Conservation (phyloP, 2,797 vertebrate species). For the Periophthalmus magnuspinnatus region DNA sequence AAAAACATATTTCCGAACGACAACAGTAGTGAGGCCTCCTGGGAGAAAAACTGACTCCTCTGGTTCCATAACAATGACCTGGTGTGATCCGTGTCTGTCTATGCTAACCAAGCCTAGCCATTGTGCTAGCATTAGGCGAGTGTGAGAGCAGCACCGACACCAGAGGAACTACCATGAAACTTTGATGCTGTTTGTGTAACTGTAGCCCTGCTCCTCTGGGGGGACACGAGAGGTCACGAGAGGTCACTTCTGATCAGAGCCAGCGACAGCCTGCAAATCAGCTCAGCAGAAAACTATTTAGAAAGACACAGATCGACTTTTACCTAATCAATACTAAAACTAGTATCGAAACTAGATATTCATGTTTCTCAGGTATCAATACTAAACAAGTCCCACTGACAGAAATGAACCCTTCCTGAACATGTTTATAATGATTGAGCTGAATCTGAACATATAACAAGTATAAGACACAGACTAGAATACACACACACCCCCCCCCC, state of each 20-base stretch:
- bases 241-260: constrained; percentile 23
- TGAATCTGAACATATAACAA: too few relatives aligned
- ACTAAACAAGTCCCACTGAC: too few relatives aligned
- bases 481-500: too few relatives aligned
- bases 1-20: not conserved
- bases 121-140: constrained; percentile 2
- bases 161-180: constrained; percentile 40
- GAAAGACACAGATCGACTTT: too few relatives aligned
- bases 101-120: not conserved
- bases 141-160: constrained; percentile 28
- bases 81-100: not conserved
- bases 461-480: too few relatives aligned
- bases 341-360: too few relatives aligned
- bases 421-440: too few relatives aligned
- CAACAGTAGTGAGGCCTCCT: not conserved
- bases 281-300: not conserved
- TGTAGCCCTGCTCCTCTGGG: constrained; percentile 36
- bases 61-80: not conserved
- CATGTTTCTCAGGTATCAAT: too few relatives aligned
- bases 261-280: constrained; percentile 13
- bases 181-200: constrained; percentile 56
- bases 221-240: constrained; percentile 26
- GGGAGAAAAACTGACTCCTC: not conserved
- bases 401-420: too few relatives aligned
- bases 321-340: too few relatives aligned